Evolutionary conservation across 2,797 vertebrate species (phyloP).

Genomic region (Anisognathus igniventris): DNA sequence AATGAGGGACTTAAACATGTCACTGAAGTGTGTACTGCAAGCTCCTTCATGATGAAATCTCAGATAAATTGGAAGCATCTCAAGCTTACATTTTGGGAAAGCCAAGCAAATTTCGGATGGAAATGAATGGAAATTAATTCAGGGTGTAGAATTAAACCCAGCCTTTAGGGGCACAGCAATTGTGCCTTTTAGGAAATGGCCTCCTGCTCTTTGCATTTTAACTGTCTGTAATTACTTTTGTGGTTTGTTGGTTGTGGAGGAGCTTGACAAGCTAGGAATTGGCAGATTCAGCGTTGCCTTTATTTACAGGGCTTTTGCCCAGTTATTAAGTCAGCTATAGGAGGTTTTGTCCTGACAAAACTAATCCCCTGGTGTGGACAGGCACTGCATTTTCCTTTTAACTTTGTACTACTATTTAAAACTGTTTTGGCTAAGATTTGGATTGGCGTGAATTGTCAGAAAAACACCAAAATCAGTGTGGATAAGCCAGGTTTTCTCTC

Average conservation of each 20-base stretch:
- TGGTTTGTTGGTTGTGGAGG: constrained; percentile 19
- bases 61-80: not conserved
- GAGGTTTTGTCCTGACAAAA: not conserved
- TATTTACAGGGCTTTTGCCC: constrained; percentile 41
- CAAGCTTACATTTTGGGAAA: not conserved
- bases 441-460: not conserved
- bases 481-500: not conserved
- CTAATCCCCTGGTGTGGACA: not conserved
- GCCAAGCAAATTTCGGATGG: constrained; percentile 12
- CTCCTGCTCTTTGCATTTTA: constrained; percentile 38
- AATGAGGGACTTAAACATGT: not conserved
- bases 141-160: constrained; percentile 5
- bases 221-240: constrained; percentile 39
- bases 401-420: not conserved
- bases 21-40: not conserved
- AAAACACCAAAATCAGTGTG: not conserved
- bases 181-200: constrained; percentile 17
- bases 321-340: not conserved
- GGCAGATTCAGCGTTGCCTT: constrained; percentile 2
- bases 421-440: not conserved
- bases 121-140: constrained; percentile 44
- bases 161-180: constrained; percentile 20
- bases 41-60: not conserved
- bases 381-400: not conserved
- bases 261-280: constrained; percentile 12